Evolutionary conservation across 2,888 invertebrate species (phyloP).

Genomic region (Ashinkailepas kermadecensis): DNA sequence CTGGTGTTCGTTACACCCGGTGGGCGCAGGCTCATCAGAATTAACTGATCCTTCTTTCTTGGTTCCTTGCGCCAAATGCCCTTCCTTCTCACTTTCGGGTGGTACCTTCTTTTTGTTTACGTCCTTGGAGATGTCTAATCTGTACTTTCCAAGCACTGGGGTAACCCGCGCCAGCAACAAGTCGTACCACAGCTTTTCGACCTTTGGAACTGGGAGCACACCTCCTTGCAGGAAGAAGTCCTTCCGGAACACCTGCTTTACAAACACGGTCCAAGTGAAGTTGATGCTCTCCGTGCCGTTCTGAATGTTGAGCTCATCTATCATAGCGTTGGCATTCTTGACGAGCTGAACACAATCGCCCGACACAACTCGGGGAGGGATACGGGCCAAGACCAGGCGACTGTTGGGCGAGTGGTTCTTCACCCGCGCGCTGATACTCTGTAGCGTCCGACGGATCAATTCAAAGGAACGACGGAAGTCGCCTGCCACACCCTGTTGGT

Average conservation of each 20-base stretch:
- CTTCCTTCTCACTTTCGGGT: too few species aligned
- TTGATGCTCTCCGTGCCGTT: background rate
- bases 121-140: too few species aligned
- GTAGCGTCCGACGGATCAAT: background rate
- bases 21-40: too few species aligned
- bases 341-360: background rate
- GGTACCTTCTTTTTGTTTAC: too few species aligned
- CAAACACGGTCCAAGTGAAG: slow-evolving; percentile 7
- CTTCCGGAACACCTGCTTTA: background rate
- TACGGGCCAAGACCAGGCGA: background rate
- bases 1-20: too few species aligned
- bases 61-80: too few species aligned
- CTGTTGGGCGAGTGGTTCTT: background rate
- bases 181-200: background rate
- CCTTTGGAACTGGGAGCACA: background rate
- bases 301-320: background rate
- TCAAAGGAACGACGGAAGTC: background rate
- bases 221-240: background rate
- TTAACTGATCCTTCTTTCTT: background rate
- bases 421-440: background rate
- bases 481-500: background rate
- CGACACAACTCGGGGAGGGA: background rate
- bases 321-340: background rate
- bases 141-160: too few species aligned
- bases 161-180: background rate